phyloP scores from a whole-genome alignment of 1,140 invertebrate genomes.

The Aphelinus atriplicis region DNA sequence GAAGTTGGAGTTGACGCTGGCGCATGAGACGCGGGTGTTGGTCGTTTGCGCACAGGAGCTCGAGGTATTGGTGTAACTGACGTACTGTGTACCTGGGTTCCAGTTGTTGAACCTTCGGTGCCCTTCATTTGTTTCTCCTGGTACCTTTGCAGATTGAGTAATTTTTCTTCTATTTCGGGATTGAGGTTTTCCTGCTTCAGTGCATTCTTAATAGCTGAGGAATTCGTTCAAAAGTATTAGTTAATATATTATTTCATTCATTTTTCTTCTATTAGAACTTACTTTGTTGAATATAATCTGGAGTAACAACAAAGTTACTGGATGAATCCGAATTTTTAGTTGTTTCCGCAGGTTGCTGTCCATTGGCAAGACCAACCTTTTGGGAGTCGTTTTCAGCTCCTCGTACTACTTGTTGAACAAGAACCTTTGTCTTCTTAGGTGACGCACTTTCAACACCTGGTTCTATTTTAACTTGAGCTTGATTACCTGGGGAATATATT shows the following conservation, averaged over 20 bases:
- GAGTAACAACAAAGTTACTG: conserved; percentile 85
- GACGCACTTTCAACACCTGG: conserved; percentile 20
- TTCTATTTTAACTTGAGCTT: conserved; percentile 17
- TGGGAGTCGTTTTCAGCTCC: conserved; percentile 55
- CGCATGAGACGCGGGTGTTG: conserved; percentile 48
- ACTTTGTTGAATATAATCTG: conserved; percentile 91
- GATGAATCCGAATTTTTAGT: conserved; percentile 56
- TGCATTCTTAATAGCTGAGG: conserved; percentile 82
- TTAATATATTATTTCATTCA: conserved; percentile 20
- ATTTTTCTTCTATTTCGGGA: conserved; percentile 92
- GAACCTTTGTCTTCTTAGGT: conserved; percentile 60
- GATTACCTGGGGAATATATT: no score
- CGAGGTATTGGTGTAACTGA: conserved; percentile 50
- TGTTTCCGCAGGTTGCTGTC: conserved; percentile 61
- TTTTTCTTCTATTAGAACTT: conserved; percentile 57
- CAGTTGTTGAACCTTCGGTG: conserved; percentile 53
- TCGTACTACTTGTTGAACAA: conserved; percentile 57
- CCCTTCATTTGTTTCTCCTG: conserved; percentile 83
- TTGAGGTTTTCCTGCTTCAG: conserved; percentile 88
- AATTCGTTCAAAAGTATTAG: conserved; percentile 35
- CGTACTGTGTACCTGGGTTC: conserved; percentile 54
- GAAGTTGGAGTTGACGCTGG: conserved; percentile 44
- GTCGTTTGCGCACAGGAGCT: conserved; percentile 58
- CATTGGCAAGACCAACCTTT: conserved; percentile 58
- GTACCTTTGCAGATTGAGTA: conserved; percentile 87